Percentiles rank a stretch among this genome's conserved stretches.
phyloP scores from a whole-genome alignment of 2,888 invertebrate genomes.

The Brenthis ino region DNA sequence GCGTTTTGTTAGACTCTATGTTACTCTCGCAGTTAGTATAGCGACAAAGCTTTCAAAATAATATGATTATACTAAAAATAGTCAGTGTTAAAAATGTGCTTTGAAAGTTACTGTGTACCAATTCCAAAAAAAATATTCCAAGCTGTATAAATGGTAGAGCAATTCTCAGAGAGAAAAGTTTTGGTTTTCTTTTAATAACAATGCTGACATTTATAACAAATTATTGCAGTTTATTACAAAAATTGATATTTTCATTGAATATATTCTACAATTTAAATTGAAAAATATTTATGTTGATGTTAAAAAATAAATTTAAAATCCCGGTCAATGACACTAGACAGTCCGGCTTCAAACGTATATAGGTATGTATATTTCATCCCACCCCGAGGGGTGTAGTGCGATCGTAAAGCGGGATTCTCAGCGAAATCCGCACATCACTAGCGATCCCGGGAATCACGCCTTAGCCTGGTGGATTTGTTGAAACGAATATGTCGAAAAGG shows the following conservation, averaged over 20 bases:
- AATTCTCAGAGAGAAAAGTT: no score
- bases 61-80: conserved; percentile 7
- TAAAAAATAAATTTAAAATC: neutral
- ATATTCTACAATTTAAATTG: neutral
- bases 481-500: conserved; percentile 38
- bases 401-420: conserved; percentile 76
- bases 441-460: conserved; percentile 69
- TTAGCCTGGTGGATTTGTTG: conserved; percentile 50
- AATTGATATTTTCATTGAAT: neutral
- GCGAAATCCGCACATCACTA: conserved; percentile 76
- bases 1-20: conserved; percentile 23
- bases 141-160: no score
- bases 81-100: neutral
- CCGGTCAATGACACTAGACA: conserved; percentile 29
- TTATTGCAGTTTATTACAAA: no score
- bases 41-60: conserved; percentile 10
- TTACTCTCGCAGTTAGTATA: conserved; percentile 12
- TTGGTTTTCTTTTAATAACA: no score
- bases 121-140: no score
- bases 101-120: no score
- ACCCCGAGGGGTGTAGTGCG: conserved; percentile 45
- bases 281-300: neutral
- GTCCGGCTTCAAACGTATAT: conserved; percentile 41
- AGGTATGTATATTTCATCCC: conserved; percentile 3
- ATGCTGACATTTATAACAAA: no score